Base-by-base conservation (phyloP, 2,888 invertebrate genomes). In the Schrankia costaestrigalis region DNA sequence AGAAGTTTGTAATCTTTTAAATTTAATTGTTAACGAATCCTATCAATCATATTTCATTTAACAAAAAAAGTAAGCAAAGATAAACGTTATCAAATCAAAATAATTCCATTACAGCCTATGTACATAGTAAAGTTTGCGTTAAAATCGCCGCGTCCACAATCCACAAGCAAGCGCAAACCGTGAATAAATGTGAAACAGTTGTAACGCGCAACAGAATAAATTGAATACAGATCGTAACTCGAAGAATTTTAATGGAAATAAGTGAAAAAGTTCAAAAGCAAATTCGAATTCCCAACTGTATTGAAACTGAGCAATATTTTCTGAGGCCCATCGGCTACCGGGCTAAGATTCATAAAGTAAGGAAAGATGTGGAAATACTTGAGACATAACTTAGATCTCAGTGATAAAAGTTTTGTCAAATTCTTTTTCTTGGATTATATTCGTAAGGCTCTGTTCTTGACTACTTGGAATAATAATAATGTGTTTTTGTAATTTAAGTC, bases 171-270 rank as follows among this genome's bases (percentile, higher is more conserved):
- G 55, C 43, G 38, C 37, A 46, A 39, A 31, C 49, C 40, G 51
- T 46, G 49, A 53, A 52, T 54, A 59, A 67, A 64, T 55, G 55
- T 47, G 46, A 46, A 55, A 64, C 62, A 61, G 56, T 64, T 60
- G 55, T 59, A 68, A 62, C 60, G 55, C 53, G 51, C 55, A 49
- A 50, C 56, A 41, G 53, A 65, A 65, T 63, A 71, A 75, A 76
- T 70, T 63, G 64, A 67, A 71, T 62, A 62, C 70, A 67, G 60
- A 63, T 65, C 58, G 74, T 71, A 63, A 60, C 61, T 59, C 56
- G 46, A 47, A 56, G 66, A 71, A 75, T 70, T 69, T 70, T 73
- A 75, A 76, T 75, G 63, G 69, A 74, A 76, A 69, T 56, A 63
- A 59, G 44, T 47, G 58, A 65, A 71, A 69, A 70, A 71, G 9